These are phyloP conservation scores for Harpalus rubripes DNA, from an alignment of 2,888 invertebrate genomes.

Conservation along the genomic window DNA sequence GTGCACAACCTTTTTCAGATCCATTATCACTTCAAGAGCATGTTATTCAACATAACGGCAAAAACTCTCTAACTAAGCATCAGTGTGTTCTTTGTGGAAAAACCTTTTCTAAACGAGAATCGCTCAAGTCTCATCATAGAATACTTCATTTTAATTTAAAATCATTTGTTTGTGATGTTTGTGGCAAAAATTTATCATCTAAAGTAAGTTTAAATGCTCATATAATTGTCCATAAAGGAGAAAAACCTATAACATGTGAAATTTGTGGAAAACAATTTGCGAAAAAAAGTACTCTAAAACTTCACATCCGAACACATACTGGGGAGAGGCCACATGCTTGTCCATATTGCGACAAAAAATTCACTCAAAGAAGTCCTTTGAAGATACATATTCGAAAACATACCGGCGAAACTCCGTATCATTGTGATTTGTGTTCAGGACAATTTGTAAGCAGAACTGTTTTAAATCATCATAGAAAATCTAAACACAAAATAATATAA, in stretches of 20 bases:
- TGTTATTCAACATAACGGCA: slow-evolving; percentile 43
- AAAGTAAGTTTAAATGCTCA: slow-evolving; percentile 77
- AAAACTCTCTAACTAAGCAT: neutral
- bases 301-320: slow-evolving; percentile 79
- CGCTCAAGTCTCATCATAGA: slow-evolving; percentile 23
- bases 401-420: slow-evolving; percentile 71
- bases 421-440: slow-evolving; percentile 56
- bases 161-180: slow-evolving; percentile 63
- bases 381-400: slow-evolving; percentile 78
- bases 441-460: slow-evolving; percentile 56
- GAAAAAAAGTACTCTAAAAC: slow-evolving; percentile 79
- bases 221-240: slow-evolving; percentile 79
- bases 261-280: slow-evolving; percentile 81
- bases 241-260: slow-evolving; percentile 79
- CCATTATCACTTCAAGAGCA: slow-evolving; percentile 27
- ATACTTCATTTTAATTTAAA: slow-evolving; percentile 37
- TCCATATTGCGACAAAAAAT: slow-evolving; percentile 71
- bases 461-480: slow-evolving; percentile 59
- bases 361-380: slow-evolving; percentile 72
- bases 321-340: slow-evolving; percentile 79
- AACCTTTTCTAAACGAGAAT: slow-evolving; percentile 33
- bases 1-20: slow-evolving; percentile 18
- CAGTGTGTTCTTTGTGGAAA: slow-evolving; percentile 48
- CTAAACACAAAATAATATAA: slow-evolving; percentile 63
- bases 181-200: slow-evolving; percentile 74